phyloP scores from a whole-genome alignment of 2,888 invertebrate genomes.

The Psylliodes chrysocephalus region DNA sequence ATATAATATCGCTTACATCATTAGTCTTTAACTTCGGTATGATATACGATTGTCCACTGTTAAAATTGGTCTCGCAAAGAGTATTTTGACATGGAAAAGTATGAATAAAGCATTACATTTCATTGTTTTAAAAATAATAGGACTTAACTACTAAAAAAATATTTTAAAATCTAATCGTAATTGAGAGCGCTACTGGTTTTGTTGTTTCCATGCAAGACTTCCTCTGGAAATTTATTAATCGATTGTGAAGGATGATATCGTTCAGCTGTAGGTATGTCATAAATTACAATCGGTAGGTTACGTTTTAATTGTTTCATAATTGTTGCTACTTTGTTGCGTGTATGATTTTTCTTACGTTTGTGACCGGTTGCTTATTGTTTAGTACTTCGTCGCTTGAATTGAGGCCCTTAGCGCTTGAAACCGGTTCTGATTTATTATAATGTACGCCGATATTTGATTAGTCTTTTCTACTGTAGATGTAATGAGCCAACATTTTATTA shows the following conservation, averaged over 20 bases:
- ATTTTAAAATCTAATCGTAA: no score
- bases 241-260: slow-evolving; percentile 22
- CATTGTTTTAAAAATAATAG: no score
- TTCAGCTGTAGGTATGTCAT: slow-evolving; percentile 12
- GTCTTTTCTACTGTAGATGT: no score
- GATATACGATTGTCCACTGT: no score
- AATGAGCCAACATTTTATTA: no score
- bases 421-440: not conserved
- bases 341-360: not conserved
- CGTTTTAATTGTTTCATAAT: slow-evolving; percentile 21
- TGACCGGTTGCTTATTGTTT: slow-evolving; percentile 1
- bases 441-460: no score
- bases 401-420: not conserved
- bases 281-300: slow-evolving; percentile 23
- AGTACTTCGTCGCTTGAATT: not conserved
- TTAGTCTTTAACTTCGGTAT: no score
- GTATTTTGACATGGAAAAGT: no score
- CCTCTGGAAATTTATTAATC: slow-evolving; percentile 27
- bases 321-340: slow-evolving; percentile 13
- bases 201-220: slow-evolving; percentile 9
- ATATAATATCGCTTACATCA: no score
- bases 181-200: not conserved
- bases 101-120: no score
- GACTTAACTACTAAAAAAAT: no score
- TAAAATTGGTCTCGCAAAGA: no score